phyloP scores from a whole-genome alignment of 1,140 invertebrate genomes.

The silkworm (Bombyx mori) region ASM3026992v2 NC_085116.1:10240501-10241000 shows the following conservation, averaged over 20 bases:
- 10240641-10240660: conserved; percentile 38
- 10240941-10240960: conserved; percentile 48
- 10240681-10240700: conserved; percentile 42
- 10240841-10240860: conserved; percentile 49
- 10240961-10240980: conserved; percentile 42
- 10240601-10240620: conserved; percentile 47
- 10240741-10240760: conserved; percentile 55
- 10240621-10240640: conserved; percentile 62
- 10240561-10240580: conserved; percentile 56
- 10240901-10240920: conserved; percentile 29
- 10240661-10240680: conserved; percentile 21
- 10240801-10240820: conserved; percentile 66
- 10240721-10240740: conserved; percentile 8
- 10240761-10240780: conserved; percentile 57
- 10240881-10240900: conserved; percentile 41
- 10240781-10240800: conserved; percentile 68
- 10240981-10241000: conserved; percentile 43
- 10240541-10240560: conserved; percentile 63
- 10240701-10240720: background rate
- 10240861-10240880: conserved; percentile 64
- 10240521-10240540: conserved; percentile 28
- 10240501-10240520: conserved; percentile 37
- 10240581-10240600: conserved; percentile 43
- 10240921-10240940: conserved; percentile 18
- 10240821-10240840: conserved; percentile 66